phyloP scores from a whole-genome alignment of 2,888 invertebrate genomes.

The Apoda limacodes region DNA sequence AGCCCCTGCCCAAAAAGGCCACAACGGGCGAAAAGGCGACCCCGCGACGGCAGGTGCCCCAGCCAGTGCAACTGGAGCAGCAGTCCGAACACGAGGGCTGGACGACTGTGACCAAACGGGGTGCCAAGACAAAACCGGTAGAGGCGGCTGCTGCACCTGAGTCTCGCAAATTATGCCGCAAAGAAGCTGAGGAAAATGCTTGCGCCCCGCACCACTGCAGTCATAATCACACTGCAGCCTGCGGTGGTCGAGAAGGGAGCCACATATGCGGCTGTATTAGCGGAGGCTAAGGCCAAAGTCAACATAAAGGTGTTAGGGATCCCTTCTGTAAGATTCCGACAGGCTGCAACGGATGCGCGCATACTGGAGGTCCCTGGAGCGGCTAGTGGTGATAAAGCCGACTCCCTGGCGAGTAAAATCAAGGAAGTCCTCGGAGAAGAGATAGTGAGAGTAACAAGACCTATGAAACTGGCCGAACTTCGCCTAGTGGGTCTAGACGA shows the following conservation, averaged over 20 bases:
- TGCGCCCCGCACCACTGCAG: conserved; percentile 1
- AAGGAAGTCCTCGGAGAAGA: conserved; percentile 3
- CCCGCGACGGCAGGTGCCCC: no score
- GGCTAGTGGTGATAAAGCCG: background rate
- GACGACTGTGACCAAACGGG: no score
- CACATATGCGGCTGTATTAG: background rate
- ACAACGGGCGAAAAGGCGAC: no score
- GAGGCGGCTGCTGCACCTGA: no score
- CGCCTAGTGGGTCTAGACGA: conserved; percentile 11
- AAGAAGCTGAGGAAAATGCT: no score
- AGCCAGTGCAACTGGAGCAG: no score
- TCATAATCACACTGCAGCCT: conserved; percentile 1
- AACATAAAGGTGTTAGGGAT: background rate
- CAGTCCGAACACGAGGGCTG: no score
- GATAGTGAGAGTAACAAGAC: conserved; percentile 9
- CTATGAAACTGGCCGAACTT: conserved; percentile 8
- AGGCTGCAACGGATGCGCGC: background rate
- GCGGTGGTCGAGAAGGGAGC: background rate
- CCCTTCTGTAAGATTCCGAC: background rate
- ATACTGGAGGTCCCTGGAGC: background rate
- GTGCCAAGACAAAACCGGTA: no score
- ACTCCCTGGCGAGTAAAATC: conserved; percentile 1
- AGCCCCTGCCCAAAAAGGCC: no score
- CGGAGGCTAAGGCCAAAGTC: background rate
- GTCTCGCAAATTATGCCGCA: no score